Base-by-base conservation (phyloP, 1,140 invertebrate genomes). In the Anthonomus grandis region DNA sequence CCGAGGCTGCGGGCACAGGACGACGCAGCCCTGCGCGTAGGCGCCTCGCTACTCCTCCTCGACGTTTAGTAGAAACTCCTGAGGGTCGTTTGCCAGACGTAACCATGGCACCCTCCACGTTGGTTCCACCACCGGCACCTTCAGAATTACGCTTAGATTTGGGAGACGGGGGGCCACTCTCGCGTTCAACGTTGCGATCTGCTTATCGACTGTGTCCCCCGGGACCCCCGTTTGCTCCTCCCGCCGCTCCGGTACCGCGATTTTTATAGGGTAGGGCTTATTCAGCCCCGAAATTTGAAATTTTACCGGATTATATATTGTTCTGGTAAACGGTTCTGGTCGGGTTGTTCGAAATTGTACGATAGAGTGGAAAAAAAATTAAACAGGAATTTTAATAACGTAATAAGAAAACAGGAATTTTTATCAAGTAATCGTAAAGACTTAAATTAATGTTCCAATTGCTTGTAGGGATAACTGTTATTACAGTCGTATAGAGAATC, bases 71-170 rank as follows among this genome's bases (percentile, higher is more conserved):
- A 18, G 54, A 57, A 42, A 34, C 54, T 24, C 54, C 54, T n/a
- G 54, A 57, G 19, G 50, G 50, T 17, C 54, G 54, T 4, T 22
- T 57, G 22, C 54, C 54, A 27, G 54, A 57, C 27, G 54, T 57
- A 6, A 46, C 54, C 3, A 57, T 57, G 46, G 54, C 41, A 25
- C 54, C 54, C 5, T 48, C 54, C 12, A 41, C 54, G 3, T 42
- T 57, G 24, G 54, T 45, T 41, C 54, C 54, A 4, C 54, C 54
- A 24, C 54, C 54, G 15, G 46, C 54, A 10, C 54, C 54, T 31
- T 57, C 54, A 23, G 54, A 57, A 49, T 57, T 57, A 31, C 54
- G 54, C 19, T 41, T 57, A 25, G 54, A 57, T 48, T 57, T 57
- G 19, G 54, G 54, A 1, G 54, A 57, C 22, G 54, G 54, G 19